A percentile compares a stretch with the other conserved stretches of the same genome.
These are phyloP conservation scores for Ctenopoma kingsleyae DNA, from an alignment of 2,797 vertebrate species.

Conservation along the genomic window DNA sequence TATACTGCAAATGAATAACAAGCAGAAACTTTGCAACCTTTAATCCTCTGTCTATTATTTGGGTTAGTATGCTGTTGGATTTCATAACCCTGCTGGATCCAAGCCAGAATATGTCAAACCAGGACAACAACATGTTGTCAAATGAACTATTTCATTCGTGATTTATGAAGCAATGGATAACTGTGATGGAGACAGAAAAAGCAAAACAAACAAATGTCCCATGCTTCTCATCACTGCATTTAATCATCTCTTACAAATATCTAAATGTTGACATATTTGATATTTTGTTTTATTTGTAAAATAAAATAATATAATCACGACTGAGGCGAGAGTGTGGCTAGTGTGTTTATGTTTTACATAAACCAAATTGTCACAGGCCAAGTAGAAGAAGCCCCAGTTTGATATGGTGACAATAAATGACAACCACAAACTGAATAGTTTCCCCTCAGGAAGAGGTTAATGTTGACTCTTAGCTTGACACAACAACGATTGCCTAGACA, in stretches of 20 bases:
- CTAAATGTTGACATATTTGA: too few relatives aligned
- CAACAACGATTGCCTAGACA: too few relatives aligned
- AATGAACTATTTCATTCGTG: background rate
- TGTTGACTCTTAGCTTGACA: too few relatives aligned
- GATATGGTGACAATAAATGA: background rate
- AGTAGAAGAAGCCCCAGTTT: background rate
- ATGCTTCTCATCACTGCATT: background rate
- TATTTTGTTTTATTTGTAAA: too few relatives aligned
- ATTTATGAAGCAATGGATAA: too few relatives aligned
- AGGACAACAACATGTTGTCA: background rate
- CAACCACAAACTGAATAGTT: background rate
- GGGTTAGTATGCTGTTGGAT: background rate
- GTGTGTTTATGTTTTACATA: background rate
- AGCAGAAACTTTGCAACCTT: background rate
- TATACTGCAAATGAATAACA: slow-evolving; percentile 16
- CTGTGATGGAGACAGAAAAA: too few relatives aligned
- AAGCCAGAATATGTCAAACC: background rate
- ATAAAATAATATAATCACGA: background rate
- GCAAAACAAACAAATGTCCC: background rate
- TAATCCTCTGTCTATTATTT: background rate
- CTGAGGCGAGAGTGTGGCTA: too few relatives aligned
- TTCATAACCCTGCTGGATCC: slow-evolving; percentile 9
- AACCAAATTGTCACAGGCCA: background rate
- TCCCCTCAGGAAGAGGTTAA: background rate
- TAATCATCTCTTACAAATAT: background rate